phyloP scores from a whole-genome alignment of 2,888 invertebrate species.

The Drosophila neutralis region DNA sequence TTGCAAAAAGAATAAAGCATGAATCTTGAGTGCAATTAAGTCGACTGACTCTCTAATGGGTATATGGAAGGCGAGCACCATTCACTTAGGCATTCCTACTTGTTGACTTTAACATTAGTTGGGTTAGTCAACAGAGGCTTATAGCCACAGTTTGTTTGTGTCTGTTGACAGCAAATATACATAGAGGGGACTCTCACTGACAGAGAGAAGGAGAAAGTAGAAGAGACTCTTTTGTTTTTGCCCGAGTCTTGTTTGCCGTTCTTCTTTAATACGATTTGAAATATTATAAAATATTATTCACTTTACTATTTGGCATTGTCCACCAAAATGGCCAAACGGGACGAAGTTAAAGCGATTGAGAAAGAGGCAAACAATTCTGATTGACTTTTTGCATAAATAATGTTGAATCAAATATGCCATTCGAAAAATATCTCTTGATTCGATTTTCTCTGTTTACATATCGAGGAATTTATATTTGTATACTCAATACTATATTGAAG shows the following conservation, averaged over 20 bases:
- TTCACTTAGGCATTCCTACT: neutral
- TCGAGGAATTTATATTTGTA: neutral
- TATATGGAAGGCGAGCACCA: conserved; percentile 5
- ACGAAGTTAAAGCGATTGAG: neutral
- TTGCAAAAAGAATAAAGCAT: neutral
- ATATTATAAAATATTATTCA: neutral
- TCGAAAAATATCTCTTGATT: neutral
- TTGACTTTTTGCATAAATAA: neutral
- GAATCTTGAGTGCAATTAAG: neutral
- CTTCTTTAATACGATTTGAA: neutral
- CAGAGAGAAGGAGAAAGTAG: neutral
- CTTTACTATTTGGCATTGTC: neutral
- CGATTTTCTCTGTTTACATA: neutral
- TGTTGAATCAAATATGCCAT: conserved; percentile 4
- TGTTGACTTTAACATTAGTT: conserved; percentile 40
- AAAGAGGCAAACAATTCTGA: neutral
- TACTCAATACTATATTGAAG: neutral
- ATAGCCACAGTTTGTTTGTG: conserved; percentile 13
- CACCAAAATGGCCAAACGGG: neutral
- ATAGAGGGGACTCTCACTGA: neutral
- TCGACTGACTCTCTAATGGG: neutral
- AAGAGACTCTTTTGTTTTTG: neutral
- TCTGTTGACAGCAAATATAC: conserved; percentile 9
- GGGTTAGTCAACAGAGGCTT: conserved; percentile 23
- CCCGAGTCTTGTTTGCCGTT: conserved; percentile 1